Evolutionary conservation across 2,888 invertebrate species (phyloP).

Genomic region (Amiota mariae): DNA sequence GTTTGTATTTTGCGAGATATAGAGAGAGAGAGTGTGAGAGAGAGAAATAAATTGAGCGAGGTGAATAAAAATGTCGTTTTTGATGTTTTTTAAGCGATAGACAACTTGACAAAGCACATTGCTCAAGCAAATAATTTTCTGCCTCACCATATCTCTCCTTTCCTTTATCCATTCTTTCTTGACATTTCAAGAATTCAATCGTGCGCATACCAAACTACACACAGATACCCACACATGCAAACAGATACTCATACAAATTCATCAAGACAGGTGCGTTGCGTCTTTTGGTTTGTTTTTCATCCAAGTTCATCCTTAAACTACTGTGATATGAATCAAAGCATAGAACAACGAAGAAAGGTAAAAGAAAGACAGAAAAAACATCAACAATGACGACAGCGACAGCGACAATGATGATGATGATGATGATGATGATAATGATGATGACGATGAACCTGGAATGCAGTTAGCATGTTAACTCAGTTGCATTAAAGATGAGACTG

Average conservation of each 20-base stretch:
- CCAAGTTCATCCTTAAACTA: too few species aligned
- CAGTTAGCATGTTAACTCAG: slow-evolving; percentile 32
- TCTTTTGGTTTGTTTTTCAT: not conserved
- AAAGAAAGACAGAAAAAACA: not conserved
- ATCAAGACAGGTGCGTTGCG: slow-evolving; percentile 10
- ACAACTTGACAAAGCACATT: too few species aligned
- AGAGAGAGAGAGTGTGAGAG: too few species aligned
- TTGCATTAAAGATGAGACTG: slow-evolving; percentile 46
- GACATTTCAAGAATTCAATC: slow-evolving; percentile 34
- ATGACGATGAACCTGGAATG: slow-evolving; percentile 15
- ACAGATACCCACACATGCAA: slow-evolving; percentile 33
- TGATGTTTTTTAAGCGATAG: too few species aligned
- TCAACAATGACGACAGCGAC: not conserved
- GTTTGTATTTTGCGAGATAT: too few species aligned
- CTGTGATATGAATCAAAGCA: not conserved
- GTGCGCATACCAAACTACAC: slow-evolving; percentile 17
- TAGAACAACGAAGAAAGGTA: too few species aligned
- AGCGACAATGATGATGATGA: too few species aligned
- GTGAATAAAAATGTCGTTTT: too few species aligned
- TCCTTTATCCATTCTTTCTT: slow-evolving; percentile 9
- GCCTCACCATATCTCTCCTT: too few species aligned
- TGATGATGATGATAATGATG: too few species aligned
- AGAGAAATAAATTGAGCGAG: too few species aligned
- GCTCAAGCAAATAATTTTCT: too few species aligned
- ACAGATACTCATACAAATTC: slow-evolving; percentile 24